A percentile compares a stretch with the other conserved stretches of the same genome.
Conservation (phyloP, 2,888 invertebrate species). For the Pharmacophagus antenor region DNA sequence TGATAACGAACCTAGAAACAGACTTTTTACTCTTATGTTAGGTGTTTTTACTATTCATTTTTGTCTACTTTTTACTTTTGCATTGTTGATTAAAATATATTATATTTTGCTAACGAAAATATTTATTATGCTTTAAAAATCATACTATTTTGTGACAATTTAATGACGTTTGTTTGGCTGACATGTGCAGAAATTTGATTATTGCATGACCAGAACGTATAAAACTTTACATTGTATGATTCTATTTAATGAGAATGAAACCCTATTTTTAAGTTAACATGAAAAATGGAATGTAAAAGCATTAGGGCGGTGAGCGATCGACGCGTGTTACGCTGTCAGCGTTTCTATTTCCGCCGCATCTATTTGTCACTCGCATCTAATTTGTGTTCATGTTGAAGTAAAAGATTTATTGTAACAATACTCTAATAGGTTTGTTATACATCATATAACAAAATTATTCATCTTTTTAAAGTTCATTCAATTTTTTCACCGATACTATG, state of each 20-base stretch:
- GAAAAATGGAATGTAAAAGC: conserved; percentile 73
- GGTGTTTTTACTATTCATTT: no score
- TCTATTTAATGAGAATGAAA: conserved; percentile 34
- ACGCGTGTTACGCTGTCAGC: conserved; percentile 73
- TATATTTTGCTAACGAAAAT: no score
- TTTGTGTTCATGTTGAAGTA: conserved; percentile 70
- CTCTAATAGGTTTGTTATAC: conserved; percentile 31
- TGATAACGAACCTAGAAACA: no score
- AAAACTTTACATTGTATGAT: no score
- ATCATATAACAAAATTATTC: conserved; percentile 26
- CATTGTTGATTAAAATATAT: no score
- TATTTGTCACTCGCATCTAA: conserved; percentile 76
- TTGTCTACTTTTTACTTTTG: no score
- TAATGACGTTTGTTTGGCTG: no score
- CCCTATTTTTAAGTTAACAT: conserved; percentile 70
- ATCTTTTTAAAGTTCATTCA: not conserved
- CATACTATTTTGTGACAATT: no score
- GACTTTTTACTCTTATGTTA: no score
- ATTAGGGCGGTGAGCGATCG: conserved; percentile 60
- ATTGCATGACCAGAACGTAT: no score
- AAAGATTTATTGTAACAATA: conserved; percentile 62
- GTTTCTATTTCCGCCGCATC: conserved; percentile 65
- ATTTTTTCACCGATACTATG: not conserved
- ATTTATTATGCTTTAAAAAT: no score
- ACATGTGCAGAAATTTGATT: no score